Evolutionary conservation across 2,888 invertebrate species (phyloP).

Genomic region (Pseudolycoriella hygida): DNA sequence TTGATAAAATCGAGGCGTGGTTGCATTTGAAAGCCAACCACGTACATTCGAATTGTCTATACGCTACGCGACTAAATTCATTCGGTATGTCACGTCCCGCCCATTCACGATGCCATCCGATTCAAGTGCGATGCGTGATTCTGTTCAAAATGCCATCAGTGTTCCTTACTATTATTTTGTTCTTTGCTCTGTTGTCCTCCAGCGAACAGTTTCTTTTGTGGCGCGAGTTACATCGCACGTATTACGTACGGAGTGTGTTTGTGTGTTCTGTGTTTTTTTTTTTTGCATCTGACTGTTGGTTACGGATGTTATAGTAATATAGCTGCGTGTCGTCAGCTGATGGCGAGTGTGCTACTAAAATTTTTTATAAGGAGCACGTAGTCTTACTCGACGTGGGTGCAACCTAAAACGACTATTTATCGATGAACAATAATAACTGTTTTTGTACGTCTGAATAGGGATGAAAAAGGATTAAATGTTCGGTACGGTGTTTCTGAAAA

Average conservation of each 20-base stretch:
- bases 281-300: background rate
- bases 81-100: conserved; percentile 28
- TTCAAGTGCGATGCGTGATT: conserved; percentile 24
- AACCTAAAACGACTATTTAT: conserved; percentile 2
- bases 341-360: conserved; percentile 4
- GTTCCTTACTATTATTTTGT: background rate
- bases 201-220: conserved; percentile 25
- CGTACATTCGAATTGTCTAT: conserved; percentile 11
- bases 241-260: background rate
- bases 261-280: background rate
- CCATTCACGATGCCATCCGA: conserved; percentile 25
- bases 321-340: conserved; percentile 1
- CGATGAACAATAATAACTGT: background rate
- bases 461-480: background rate
- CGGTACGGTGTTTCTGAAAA: background rate
- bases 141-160: conserved; percentile 9
- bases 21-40: conserved; percentile 13
- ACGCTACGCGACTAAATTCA: conserved; percentile 8
- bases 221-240: conserved; percentile 31
- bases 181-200: background rate
- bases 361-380: conserved; percentile 4
- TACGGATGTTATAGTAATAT: background rate
- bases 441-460: background rate
- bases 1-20: conserved; percentile 15
- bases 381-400: conserved; percentile 1